Evolutionary conservation across 2,888 invertebrate genomes (phyloP).

Genomic region (Pherbina coryleti): DNA sequence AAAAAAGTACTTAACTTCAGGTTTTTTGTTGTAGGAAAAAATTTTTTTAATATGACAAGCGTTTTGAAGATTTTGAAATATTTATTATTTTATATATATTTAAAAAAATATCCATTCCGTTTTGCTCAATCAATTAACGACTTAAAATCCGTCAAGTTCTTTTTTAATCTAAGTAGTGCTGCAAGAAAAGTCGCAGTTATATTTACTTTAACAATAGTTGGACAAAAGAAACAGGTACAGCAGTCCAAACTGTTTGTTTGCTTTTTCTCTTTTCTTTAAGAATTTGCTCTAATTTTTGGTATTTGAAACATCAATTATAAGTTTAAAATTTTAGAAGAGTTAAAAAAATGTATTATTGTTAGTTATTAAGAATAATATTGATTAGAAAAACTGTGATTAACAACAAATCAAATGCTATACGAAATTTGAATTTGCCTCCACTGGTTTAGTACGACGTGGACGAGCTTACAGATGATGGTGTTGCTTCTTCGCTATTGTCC

Average conservation of each 20-base stretch:
- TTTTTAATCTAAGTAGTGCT: not conserved
- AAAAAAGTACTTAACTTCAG: too few species aligned
- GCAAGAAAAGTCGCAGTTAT: constrained; percentile 21
- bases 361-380: not conserved
- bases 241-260: constrained; percentile 9
- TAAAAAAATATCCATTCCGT: constrained; percentile 15
- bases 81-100: constrained; percentile 17
- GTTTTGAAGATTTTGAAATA: not conserved
- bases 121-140: not conserved
- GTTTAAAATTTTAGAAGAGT: not conserved
- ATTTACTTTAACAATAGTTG: not conserved
- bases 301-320: not conserved
- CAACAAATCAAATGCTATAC: not conserved
- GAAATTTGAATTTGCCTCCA: not conserved
- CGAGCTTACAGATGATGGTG: constrained; percentile 39
- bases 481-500: constrained; percentile 35
- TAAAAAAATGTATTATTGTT: not conserved
- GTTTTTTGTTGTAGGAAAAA: not conserved
- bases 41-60: not conserved
- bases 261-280: not conserved
- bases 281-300: not conserved
- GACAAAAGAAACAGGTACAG: constrained; percentile 27
- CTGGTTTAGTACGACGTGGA: constrained; percentile 35
- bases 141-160: not conserved
- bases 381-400: not conserved